phyloP scores from a whole-genome alignment of 2,888 invertebrate genomes.

The Latrodectus hesperus region DNA sequence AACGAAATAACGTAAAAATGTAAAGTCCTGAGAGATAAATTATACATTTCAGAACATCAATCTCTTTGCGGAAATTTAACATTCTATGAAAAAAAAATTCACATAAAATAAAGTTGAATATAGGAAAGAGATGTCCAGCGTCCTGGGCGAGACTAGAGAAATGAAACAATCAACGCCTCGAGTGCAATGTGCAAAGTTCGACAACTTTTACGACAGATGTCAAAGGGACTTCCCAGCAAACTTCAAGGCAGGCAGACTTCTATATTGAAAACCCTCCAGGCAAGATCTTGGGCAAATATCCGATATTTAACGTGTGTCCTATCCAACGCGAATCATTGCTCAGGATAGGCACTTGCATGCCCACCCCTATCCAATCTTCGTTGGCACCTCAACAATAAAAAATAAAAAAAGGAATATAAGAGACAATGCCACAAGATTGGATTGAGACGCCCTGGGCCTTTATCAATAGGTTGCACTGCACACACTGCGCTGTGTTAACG shows the following conservation, averaged over 20 bases:
- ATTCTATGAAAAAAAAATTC: too few relatives aligned
- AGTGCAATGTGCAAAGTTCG: neutral
- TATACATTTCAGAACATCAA: too few relatives aligned
- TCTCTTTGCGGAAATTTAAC: too few relatives aligned
- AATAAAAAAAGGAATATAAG: constrained; percentile 13
- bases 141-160: neutral
- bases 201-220: constrained; percentile 30
- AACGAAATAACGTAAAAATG: too few relatives aligned
- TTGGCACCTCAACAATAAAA: constrained; percentile 8
- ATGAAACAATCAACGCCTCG: constrained; percentile 30
- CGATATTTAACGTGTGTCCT: constrained; percentile 43
- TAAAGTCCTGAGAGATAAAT: too few relatives aligned
- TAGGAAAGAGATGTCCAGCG: too few relatives aligned
- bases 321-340: constrained; percentile 23
- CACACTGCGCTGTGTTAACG: neutral
- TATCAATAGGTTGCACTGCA: constrained; percentile 26
- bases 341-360: neutral
- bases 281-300: constrained; percentile 41
- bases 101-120: too few relatives aligned
- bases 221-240: constrained; percentile 29
- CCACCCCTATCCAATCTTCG: neutral
- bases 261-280: constrained; percentile 39
- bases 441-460: constrained; percentile 50
- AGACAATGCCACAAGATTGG: constrained; percentile 55
- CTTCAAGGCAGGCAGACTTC: constrained; percentile 4